A percentile compares a stretch with the other conserved stretches of the same genome.
phyloP scores from a whole-genome alignment of 2,888 invertebrate species.

The Ophioninae sp. region DNA sequence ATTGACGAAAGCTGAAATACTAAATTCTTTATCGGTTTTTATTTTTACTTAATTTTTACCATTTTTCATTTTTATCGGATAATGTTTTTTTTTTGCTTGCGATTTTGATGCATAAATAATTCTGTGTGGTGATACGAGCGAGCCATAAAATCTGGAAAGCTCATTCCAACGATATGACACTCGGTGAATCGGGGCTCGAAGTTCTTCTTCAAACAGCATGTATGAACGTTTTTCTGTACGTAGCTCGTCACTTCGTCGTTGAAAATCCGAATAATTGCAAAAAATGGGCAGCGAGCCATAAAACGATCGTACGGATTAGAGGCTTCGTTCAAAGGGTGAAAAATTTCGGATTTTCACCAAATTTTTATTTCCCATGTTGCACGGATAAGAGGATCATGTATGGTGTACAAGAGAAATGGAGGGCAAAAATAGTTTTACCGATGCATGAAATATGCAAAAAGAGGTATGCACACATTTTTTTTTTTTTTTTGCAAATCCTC shows the following conservation, averaged over 20 bases:
- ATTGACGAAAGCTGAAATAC: too few relatives aligned
- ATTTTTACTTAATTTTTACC: too few relatives aligned
- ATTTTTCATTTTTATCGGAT: too few relatives aligned
- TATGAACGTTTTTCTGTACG: not conserved
- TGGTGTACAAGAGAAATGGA: not conserved
- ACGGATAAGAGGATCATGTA: not conserved
- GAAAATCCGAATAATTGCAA: constrained; percentile 66
- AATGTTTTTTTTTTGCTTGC: constrained; percentile 1
- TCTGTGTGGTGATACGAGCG: not conserved
- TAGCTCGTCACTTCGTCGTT: constrained; percentile 5
- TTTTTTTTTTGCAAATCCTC: not conserved
- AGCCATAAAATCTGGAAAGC: constrained; percentile 8
- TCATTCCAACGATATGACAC: not conserved
- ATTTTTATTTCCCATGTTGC: constrained; percentile 14
- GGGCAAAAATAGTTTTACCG: not conserved
- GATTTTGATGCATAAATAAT: not conserved
- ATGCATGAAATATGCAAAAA: constrained; percentile 11
- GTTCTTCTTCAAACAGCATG: constrained; percentile 30
- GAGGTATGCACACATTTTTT: constrained; percentile 5
- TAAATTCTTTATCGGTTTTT: too few relatives aligned
- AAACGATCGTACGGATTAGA: constrained; percentile 57
- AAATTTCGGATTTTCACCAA: constrained; percentile 33
- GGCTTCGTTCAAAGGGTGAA: constrained; percentile 35
- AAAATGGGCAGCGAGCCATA: constrained; percentile 64
- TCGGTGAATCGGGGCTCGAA: not conserved